phyloP scores from a whole-genome alignment of 53 echinoderm and acorn worm genomes.

The Crossaster papposus region DNA sequence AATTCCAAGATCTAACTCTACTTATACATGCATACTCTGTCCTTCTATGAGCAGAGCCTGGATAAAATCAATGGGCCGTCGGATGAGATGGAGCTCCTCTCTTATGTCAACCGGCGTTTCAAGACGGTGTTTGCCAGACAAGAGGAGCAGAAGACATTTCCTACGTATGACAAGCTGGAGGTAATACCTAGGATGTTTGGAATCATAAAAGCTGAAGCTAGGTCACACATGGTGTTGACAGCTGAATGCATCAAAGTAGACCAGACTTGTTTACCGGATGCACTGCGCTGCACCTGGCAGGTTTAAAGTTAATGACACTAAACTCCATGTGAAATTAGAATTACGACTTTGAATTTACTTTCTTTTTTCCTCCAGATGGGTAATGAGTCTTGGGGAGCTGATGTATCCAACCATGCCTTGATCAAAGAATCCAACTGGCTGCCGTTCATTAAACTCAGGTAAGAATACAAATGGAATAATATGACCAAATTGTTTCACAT shows the following conservation, averaged over 20 bases:
- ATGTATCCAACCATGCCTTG: slow-evolving; percentile 85
- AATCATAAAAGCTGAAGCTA: neutral
- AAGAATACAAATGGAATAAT: slow-evolving; percentile 28
- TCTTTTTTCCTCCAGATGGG: slow-evolving; percentile 77
- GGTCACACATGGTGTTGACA: no score
- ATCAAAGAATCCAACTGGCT: slow-evolving; percentile 95
- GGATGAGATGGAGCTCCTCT: slow-evolving; percentile 95
- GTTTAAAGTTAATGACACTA: neutral
- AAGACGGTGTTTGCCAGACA: slow-evolving; percentile 82
- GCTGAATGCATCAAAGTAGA: no score
- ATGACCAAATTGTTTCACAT: neutral
- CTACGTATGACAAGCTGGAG: slow-evolving; percentile 97
- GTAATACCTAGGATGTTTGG: slow-evolving; percentile 29
- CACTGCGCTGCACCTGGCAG: no score
- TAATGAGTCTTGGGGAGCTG: slow-evolving; percentile 97
- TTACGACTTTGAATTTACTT: neutral
- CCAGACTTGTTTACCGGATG: no score
- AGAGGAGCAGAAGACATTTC: slow-evolving; percentile 95
- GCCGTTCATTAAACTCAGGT: slow-evolving; percentile 92
- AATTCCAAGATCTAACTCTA: no score
- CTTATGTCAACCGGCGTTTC: slow-evolving; percentile 85
- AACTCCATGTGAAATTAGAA: neutral
- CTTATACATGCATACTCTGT: no score
- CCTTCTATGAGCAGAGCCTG: slow-evolving; percentile 62
- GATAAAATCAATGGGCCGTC: slow-evolving; percentile 78